phyloP scores from a whole-genome alignment of 1,140 invertebrate species.

The Hyphantria cunea region DNA sequence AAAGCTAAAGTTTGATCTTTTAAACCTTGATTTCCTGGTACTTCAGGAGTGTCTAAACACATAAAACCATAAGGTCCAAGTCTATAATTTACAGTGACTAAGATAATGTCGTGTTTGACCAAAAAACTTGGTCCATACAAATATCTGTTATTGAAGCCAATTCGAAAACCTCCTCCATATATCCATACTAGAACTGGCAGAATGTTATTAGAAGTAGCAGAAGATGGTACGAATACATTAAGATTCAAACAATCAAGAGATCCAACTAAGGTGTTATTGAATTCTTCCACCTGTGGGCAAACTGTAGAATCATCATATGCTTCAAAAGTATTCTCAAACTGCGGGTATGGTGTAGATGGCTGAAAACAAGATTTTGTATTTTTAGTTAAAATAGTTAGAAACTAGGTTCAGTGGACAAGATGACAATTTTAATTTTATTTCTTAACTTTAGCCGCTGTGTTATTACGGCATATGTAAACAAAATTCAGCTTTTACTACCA shows the following conservation, averaged over 20 bases:
- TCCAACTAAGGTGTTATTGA: conserved; percentile 26
- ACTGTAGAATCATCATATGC: conserved; percentile 36
- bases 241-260: conserved; percentile 41
- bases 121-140: conserved; percentile 81
- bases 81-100: conserved; percentile 85
- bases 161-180: conserved; percentile 85
- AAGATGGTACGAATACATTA: conserved; percentile 57
- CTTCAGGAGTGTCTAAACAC: conserved; percentile 83
- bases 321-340: conserved; percentile 34
- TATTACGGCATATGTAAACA: too few species aligned
- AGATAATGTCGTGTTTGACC: conserved; percentile 80
- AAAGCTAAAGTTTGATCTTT: conserved; percentile 87
- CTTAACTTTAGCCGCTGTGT: too few species aligned
- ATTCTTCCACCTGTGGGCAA: conserved; percentile 40
- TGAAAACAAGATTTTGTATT: conserved; percentile 18
- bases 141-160: conserved; percentile 70
- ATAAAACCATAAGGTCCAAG: conserved; percentile 86
- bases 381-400: not conserved
- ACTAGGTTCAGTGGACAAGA: not conserved
- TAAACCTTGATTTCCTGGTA: conserved; percentile 87
- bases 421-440: not conserved
- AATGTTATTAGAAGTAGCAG: conserved; percentile 36
- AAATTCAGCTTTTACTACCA: too few species aligned
- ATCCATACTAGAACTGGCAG: conserved; percentile 87
- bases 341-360: conserved; percentile 33